Evolutionary conservation across 2,797 vertebrate genomes (phyloP).

Genomic region (Gymnocypris eckloni): DNA sequence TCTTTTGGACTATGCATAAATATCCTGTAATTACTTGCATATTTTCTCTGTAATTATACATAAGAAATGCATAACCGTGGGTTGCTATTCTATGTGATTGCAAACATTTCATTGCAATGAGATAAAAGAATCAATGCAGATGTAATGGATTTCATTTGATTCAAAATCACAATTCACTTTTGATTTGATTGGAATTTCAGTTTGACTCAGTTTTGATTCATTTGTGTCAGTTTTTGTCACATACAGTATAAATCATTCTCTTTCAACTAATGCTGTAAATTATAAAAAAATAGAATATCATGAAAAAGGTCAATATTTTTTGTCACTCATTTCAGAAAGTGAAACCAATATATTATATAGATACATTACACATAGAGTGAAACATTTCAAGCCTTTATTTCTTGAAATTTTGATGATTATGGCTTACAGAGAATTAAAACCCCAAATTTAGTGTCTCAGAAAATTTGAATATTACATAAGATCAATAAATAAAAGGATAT

Average conservation of each 20-base stretch:
- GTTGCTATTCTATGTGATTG: neutral
- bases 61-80: neutral
- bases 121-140: neutral
- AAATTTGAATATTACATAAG: no score
- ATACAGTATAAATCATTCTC: neutral
- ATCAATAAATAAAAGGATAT: no score
- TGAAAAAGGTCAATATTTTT: no score
- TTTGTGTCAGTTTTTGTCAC: no score
- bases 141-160: neutral
- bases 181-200: neutral
- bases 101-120: neutral
- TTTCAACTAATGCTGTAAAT: neutral
- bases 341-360: no score
- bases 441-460: no score
- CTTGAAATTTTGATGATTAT: no score
- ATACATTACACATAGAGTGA: no score
- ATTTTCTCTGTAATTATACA: neutral
- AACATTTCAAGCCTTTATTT: no score
- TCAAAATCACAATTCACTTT: neutral
- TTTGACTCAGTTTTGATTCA: neutral
- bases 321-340: no score
- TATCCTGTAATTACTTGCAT: neutral
- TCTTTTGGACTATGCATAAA: neutral
- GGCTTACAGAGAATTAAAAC: no score
- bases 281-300: no score